Base-by-base conservation (phyloP, 2,888 invertebrate genomes). In the Brenthis ino region DNA sequence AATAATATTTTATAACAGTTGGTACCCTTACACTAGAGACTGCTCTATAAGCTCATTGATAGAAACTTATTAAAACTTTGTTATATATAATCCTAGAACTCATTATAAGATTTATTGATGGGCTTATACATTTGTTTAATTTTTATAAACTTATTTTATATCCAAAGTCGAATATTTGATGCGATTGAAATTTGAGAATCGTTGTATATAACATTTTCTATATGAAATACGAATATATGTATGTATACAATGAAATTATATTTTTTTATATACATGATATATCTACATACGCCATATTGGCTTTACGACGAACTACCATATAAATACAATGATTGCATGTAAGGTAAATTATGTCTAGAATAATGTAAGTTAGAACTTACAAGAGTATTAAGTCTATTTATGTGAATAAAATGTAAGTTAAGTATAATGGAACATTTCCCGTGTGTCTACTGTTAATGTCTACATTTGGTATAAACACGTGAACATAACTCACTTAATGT, bases 371-470 rank as follows among this genome's bases (percentile, higher is more conserved):
- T 78, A 77, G 73, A 75, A 74, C 74, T 75, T 74, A 74, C 70
- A 74, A 74, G 77, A 77, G 75, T 77, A 77, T 78, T 80, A 79
- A 78, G 75, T 71, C 63, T 82, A 83, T 83, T 83, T 83, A 83
- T 80, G 77, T 80, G 78, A 79, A 78, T 82, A 80, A 61, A 56
- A 28, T 50, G 8, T 67, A 69, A 69, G 67, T 70, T 70, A 65
- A 67, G 65, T 20, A 28, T 72, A 63, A 73, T 67, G 57, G 70
- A 72, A 74, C 63, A 57, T 68, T 53, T 50, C 77, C 79, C 79
- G 78, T 80, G 80, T 80, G 80, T 79, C 75, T 82, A 84, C 76
- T 78, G 76, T 79, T 82, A 77, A 72, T 76, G 70, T 37, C 11
- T 74, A 78, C 67, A 43, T 43, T 43, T 43, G 11, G 72, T 76